These are phyloP conservation scores for Girardinus metallicus DNA, from an alignment of 2,797 vertebrate genomes.

Conservation along the genomic window DNA sequence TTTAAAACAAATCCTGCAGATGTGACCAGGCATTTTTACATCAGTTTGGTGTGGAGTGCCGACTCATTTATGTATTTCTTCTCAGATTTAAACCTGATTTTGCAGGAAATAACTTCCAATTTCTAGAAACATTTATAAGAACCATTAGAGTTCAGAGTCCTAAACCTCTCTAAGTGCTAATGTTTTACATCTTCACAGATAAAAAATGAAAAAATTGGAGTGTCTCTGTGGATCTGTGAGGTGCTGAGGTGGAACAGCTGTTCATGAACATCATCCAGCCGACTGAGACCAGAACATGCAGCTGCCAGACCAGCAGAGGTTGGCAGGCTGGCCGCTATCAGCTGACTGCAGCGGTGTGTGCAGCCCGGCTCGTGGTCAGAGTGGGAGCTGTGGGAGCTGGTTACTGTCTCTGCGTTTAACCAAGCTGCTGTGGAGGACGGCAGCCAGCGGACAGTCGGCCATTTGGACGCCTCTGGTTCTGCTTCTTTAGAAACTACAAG, in stretches of 20 bases:
- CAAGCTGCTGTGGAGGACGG: slow-evolving; percentile 26
- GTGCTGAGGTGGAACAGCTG: neutral
- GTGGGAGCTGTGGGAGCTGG: slow-evolving; percentile 46
- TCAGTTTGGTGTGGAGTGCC: neutral
- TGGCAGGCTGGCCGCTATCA: slow-evolving; percentile 46
- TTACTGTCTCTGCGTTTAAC: slow-evolving; percentile 49
- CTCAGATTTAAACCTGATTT: neutral
- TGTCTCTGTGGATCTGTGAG: neutral
- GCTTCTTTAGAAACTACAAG: slow-evolving; percentile 28
- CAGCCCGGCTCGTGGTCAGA: slow-evolving; percentile 48
- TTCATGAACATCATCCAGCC: neutral
- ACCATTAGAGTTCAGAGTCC: neutral
- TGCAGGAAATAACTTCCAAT: neutral
- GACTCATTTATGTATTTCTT: neutral
- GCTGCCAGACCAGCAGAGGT: slow-evolving; percentile 58
- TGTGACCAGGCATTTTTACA: neutral
- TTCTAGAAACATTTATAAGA: neutral
- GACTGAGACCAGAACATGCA: slow-evolving; percentile 9
- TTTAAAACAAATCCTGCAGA: neutral
- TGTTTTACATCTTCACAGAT: neutral
- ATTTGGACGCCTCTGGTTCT: slow-evolving; percentile 20
- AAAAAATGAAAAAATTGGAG: neutral
- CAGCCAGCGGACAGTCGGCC: slow-evolving; percentile 12
- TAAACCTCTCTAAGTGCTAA: neutral
- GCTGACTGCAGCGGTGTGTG: slow-evolving; percentile 46